phyloP scores from a whole-genome alignment of 2,888 invertebrate genomes.

The Chrysina gloriosa region DNA sequence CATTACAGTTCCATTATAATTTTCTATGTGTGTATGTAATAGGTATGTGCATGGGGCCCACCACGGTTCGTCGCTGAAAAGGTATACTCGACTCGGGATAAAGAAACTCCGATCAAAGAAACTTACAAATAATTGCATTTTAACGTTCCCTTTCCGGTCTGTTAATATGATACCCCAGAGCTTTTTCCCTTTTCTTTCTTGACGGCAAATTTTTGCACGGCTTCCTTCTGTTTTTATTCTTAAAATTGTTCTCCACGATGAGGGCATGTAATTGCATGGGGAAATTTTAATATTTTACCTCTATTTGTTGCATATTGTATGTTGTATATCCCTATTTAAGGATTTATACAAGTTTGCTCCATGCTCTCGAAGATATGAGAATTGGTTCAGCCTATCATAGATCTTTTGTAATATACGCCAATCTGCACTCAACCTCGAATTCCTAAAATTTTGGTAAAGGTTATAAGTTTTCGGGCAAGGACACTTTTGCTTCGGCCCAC shows the following conservation, averaged over 20 bases:
- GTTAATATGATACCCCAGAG: constrained; percentile 57
- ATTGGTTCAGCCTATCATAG: too few species aligned
- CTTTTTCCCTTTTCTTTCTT: constrained; percentile 18
- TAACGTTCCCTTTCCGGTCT: constrained; percentile 61
- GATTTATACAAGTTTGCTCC: too few species aligned
- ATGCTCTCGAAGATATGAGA: too few species aligned
- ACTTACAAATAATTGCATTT: constrained; percentile 59
- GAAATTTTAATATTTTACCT: too few species aligned
- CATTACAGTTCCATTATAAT: constrained; percentile 44
- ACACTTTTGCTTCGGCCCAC: too few species aligned
- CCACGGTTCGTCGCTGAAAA: constrained; percentile 39
- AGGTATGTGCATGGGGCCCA: background rate
- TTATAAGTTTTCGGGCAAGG: too few species aligned
- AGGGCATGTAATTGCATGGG: background rate
- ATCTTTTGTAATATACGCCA: too few species aligned
- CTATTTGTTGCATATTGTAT: too few species aligned
- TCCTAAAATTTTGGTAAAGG: too few species aligned
- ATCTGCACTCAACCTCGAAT: too few species aligned
- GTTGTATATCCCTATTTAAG: too few species aligned
- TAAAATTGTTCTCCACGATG: background rate
- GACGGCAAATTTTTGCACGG: constrained; percentile 19
- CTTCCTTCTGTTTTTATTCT: constrained; percentile 22
- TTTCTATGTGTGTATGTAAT: constrained; percentile 28
- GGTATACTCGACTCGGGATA: constrained; percentile 43
- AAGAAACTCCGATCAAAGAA: constrained; percentile 41